A percentile compares a stretch with the other conserved stretches of the same genome.
Evolutionary conservation across 1,140 invertebrate genomes (phyloP).

Genomic region (Galleria mellonella): DNA sequence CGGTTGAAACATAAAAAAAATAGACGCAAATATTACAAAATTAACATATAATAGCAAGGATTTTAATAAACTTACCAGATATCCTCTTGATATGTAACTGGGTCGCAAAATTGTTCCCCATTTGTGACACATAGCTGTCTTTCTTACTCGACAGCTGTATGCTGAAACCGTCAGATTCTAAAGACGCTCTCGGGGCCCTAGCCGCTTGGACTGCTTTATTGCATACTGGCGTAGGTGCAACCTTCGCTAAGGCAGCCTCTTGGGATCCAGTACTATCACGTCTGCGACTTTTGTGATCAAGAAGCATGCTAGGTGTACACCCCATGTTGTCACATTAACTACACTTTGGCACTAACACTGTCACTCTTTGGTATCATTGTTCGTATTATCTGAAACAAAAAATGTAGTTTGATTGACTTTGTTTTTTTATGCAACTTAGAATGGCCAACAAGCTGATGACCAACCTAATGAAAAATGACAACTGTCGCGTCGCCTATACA

Average conservation of each 20-base stretch:
- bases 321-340: conserved; percentile 61
- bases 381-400: conserved; percentile 40
- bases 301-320: conserved; percentile 70
- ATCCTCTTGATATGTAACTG: conserved; percentile 71
- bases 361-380: conserved; percentile 29
- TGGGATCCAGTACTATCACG: conserved; percentile 64
- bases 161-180: conserved; percentile 67
- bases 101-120: conserved; percentile 72
- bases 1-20: too few relatives aligned
- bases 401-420: background rate
- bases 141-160: conserved; percentile 65
- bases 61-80: conserved; percentile 67
- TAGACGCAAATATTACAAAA: too few relatives aligned
- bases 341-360: conserved; percentile 62
- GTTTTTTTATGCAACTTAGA: too few relatives aligned
- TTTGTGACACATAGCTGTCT: conserved; percentile 69
- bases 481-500: too few relatives aligned
- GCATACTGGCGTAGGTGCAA: conserved; percentile 50
- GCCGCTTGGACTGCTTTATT: conserved; percentile 61
- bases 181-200: conserved; percentile 51
- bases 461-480: too few relatives aligned
- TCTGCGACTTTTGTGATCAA: conserved; percentile 69
- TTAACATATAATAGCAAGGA: too few relatives aligned
- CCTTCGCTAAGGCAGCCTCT: conserved; percentile 56
- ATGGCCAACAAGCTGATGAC: too few relatives aligned